Conservation (phyloP, 1,140 invertebrate genomes). For the Thereuonema tuberculata region DNA sequence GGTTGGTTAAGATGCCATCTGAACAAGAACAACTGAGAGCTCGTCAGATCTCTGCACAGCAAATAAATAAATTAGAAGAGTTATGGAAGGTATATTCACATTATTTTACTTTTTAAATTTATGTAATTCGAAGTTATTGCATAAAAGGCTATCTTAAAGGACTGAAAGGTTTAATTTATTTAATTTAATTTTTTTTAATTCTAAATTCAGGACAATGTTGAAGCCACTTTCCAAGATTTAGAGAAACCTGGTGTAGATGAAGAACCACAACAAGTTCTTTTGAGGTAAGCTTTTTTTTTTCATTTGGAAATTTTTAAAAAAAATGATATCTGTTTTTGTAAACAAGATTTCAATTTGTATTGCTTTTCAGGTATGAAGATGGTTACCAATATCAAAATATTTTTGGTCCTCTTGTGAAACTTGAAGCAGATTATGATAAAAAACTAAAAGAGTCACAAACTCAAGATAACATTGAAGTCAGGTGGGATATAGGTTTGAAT, state of each 20-base stretch:
- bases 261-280: slow-evolving; percentile 85
- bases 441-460: slow-evolving; percentile 96
- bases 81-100: slow-evolving; percentile 61
- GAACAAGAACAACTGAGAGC: slow-evolving; percentile 91
- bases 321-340: no score
- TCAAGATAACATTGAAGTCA: slow-evolving; percentile 94
- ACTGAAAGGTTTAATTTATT: not conserved
- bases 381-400: slow-evolving; percentile 99
- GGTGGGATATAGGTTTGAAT: slow-evolving; percentile 96
- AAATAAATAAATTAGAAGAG: slow-evolving; percentile 96
- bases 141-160: not conserved
- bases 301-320: no score
- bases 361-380: slow-evolving; percentile 95
- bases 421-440: slow-evolving; percentile 98
- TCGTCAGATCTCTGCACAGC: slow-evolving; percentile 86
- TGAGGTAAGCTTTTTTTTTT: no score
- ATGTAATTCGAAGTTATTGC: no score
- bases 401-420: slow-evolving; percentile 89
- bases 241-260: slow-evolving; percentile 96
- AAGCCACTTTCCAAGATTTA: slow-evolving; percentile 93
- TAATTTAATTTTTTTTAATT: slow-evolving; percentile 11
- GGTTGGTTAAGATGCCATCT: slow-evolving; percentile 91
- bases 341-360: no score
- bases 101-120: not conserved
- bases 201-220: slow-evolving; percentile 68